Base-by-base conservation (phyloP, 2,113 vertebrate species). In the Carassius gibelio region DNA sequence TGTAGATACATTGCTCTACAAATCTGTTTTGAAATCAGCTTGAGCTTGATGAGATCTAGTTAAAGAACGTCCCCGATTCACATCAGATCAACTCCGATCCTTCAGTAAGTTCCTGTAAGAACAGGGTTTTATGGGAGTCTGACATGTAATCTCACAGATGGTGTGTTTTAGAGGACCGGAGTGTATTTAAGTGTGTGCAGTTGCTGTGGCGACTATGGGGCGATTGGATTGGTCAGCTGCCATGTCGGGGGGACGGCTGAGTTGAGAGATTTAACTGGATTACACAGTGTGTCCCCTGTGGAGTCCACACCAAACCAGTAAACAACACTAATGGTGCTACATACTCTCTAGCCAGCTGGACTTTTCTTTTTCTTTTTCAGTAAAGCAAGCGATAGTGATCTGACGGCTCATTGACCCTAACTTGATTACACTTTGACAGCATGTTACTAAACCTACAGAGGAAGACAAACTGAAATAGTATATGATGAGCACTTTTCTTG, bases 261-360 rank as follows among this genome's bases (percentile, higher is more conserved):
- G 55, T 55, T 69, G 66, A 87, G 75, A 87, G 57, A 81, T 87
- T 84, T 84, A 84, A 84, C 75, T 50, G 69, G 82, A 84, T 84
- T 87, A 78, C 71, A 64, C 74, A 9, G 23, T 38, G 15, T 75
- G 19, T 30, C 81, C 48, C 80, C 45, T 71, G 80, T 82, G 26
- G 64, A 52, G 80, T 78, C 74, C 45, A 68, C 48, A 84, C 82
- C 38, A 59, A 34, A 26, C 74, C 59, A 64, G n/a, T 68, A 42
- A 77, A 79, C 84, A 85, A 45, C 61, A 69, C 34, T 61, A 36
- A 79, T 8, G 13, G 21, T 81, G 36, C 42, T 48, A 30, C n/a
- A 82, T 69, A 15, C 14, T 23, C 48, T 55, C 5, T 21, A 55
- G 50, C 23, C 38, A 26, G 5, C n/a, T 78, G 9, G 23, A 78